Percentiles rank a stretch among this genome's conserved stretches.
Evolutionary conservation across 2,113 vertebrate species (phyloP).

Genomic region (Malurus alboscapulatus): DNA sequence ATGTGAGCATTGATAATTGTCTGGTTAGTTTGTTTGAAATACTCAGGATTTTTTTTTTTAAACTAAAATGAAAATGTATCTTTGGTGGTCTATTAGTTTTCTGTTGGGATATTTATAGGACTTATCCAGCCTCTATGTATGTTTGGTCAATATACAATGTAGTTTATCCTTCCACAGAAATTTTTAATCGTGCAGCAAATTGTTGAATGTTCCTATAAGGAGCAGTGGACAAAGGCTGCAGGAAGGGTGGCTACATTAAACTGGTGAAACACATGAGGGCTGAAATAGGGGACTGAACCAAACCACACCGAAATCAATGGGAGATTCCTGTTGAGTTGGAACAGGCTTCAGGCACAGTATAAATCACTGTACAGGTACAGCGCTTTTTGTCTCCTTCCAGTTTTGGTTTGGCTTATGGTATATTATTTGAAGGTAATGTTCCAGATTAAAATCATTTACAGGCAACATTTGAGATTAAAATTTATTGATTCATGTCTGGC

Average conservation of each 20-base stretch:
- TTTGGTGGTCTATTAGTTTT: neutral
- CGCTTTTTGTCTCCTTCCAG: neutral
- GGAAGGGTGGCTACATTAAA: neutral
- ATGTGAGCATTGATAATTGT: neutral
- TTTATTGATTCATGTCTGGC: neutral
- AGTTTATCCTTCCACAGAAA: neutral
- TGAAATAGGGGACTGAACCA: neutral
- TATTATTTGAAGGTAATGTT: neutral
- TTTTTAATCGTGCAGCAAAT: neutral
- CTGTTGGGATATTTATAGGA: neutral
- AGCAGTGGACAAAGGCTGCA: neutral
- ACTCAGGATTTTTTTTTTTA: neutral
- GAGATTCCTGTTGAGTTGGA: conserved; percentile 8
- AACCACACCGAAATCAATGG: neutral
- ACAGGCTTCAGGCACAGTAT: neutral
- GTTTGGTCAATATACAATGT: neutral
- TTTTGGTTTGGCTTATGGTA: neutral
- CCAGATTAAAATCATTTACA: neutral
- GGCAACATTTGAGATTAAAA: neutral
- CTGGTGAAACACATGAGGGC: neutral
- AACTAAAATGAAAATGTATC: neutral
- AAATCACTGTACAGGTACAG: neutral
- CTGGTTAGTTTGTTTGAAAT: neutral
- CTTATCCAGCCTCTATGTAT: neutral
- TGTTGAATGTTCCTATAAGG: neutral